phyloP scores from a whole-genome alignment of 2,113 vertebrate species.

The Psilopogon haemacephalus region DNA sequence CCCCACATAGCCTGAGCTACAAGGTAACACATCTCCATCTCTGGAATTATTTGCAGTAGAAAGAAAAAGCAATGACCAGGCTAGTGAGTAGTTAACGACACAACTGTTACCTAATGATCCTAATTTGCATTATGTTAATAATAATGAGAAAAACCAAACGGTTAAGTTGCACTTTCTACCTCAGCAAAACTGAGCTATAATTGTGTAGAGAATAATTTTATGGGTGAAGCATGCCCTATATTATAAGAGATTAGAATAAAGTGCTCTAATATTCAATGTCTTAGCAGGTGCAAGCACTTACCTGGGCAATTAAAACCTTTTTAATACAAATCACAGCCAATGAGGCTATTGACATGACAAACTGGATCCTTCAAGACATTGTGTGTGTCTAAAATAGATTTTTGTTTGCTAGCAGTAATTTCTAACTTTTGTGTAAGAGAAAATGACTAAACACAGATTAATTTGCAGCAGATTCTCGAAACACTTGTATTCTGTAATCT shows the following conservation, averaged over 20 bases:
- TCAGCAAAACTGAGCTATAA: conserved; percentile 79
- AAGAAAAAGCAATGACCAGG: conserved; percentile 51
- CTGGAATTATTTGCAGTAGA: not conserved
- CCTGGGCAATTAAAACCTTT: conserved; percentile 85
- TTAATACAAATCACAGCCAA: conserved; percentile 83
- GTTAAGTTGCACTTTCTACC: conserved; percentile 81
- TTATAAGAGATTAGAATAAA: conserved; percentile 81
- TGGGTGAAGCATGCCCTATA: conserved; percentile 82
- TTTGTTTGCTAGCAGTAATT: conserved; percentile 69
- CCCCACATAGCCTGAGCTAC: not conserved
- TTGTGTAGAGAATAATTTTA: conserved; percentile 81
- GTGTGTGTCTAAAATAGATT: conserved; percentile 71
- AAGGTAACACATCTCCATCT: not conserved
- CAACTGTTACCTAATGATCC: conserved; percentile 69
- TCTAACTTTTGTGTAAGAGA: conserved; percentile 71
- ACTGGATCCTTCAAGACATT: conserved; percentile 76
- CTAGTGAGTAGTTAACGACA: conserved; percentile 63
- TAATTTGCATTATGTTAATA: conserved; percentile 81
- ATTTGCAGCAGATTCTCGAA: not conserved
- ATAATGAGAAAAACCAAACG: conserved; percentile 76
- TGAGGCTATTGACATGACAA: conserved; percentile 71
- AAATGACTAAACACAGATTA: conserved; percentile 58
- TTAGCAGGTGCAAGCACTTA: conserved; percentile 84
- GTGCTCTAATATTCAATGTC: conserved; percentile 79
- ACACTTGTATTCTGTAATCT: not conserved